Evolutionary conservation across 2,113 vertebrate species (phyloP).

Genomic region (Heloderma charlesbogerti): DNA sequence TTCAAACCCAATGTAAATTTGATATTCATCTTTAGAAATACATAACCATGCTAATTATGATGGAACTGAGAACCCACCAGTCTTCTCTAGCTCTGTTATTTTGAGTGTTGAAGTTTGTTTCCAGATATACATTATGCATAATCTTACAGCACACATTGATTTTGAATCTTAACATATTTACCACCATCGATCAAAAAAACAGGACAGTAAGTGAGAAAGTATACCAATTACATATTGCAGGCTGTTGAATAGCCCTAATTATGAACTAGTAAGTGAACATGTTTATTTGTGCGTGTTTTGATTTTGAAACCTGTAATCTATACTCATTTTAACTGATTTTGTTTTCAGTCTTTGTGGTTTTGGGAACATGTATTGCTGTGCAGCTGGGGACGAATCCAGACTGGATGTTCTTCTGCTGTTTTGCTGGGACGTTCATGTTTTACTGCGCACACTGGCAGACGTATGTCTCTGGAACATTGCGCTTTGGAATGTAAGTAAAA

Average conservation of each 20-base stretch:
- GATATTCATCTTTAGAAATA: not conserved
- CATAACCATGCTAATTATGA: not conserved
- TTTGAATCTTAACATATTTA: not conserved
- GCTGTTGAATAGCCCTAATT: not conserved
- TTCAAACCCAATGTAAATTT: not conserved
- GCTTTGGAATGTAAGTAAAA: conserved; percentile 97
- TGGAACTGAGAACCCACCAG: not conserved
- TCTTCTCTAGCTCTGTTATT: not conserved
- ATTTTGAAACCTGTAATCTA: not conserved
- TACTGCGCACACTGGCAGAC: conserved; percentile 99
- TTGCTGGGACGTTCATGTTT: conserved; percentile 98
- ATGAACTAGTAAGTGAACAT: not conserved
- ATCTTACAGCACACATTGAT: not conserved
- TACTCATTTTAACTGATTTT: conserved; percentile 65
- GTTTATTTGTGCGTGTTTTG: not conserved
- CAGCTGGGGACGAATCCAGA: conserved; percentile 97
- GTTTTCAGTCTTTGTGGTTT: conserved; percentile 93
- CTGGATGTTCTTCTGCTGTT: conserved; percentile 99
- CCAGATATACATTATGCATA: not conserved
- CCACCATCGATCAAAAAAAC: not conserved
- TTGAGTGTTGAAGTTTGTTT: not conserved
- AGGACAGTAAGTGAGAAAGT: not conserved
- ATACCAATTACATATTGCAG: not conserved
- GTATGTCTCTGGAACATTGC: conserved; percentile 95
- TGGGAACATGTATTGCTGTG: conserved; percentile 96